Evolutionary conservation across 2,113 vertebrate species (phyloP).

Genomic region (Grammatotria lemairii): DNA sequence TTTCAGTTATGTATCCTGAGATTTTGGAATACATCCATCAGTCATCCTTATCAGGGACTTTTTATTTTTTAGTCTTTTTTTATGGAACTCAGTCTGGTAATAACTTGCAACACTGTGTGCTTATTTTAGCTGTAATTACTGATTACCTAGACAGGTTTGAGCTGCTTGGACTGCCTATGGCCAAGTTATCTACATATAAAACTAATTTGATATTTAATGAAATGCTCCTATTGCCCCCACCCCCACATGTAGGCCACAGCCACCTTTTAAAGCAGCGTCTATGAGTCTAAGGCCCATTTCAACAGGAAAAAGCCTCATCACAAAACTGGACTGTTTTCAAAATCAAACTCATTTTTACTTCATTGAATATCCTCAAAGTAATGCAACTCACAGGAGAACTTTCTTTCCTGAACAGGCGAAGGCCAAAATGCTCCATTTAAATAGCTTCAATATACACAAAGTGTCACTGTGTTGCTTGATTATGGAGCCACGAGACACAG

Average conservation of each 20-base stretch:
- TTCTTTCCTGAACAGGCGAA: background rate
- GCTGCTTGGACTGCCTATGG: background rate
- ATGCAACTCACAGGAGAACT: background rate
- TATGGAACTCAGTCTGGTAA: background rate
- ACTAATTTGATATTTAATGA: background rate
- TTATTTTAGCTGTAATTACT: background rate
- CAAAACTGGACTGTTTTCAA: background rate
- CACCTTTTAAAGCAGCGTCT: background rate
- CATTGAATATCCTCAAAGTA: background rate
- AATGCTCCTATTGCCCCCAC: background rate
- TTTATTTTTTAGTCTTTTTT: background rate
- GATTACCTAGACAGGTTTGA: background rate
- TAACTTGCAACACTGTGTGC: background rate
- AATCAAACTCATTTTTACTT: background rate
- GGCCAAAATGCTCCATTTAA: background rate
- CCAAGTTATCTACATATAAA: background rate
- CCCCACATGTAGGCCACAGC: background rate
- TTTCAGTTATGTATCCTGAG: background rate
- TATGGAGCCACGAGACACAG: background rate
- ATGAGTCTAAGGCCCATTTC: background rate
- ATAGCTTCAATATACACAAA: background rate
- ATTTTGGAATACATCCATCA: background rate
- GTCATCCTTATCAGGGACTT: background rate
- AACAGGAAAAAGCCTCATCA: background rate
- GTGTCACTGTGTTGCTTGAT: background rate